These are phyloP conservation scores for Phymorhynchus buccinoides DNA, from an alignment of 1,140 invertebrate species.

Conservation along the genomic window DNA sequence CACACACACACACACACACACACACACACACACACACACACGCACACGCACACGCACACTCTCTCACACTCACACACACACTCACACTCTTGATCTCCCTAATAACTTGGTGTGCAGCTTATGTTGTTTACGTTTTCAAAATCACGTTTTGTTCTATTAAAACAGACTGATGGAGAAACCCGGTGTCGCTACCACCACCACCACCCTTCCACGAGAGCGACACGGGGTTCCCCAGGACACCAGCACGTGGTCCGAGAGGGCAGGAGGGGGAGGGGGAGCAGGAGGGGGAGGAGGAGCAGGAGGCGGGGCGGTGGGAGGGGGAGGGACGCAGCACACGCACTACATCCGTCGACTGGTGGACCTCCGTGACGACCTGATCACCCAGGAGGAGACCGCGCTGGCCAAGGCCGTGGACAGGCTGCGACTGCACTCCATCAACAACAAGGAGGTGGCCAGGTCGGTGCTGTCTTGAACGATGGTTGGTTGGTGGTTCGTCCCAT, in stretches of 20 bases:
- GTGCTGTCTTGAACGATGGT: no score
- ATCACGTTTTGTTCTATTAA: neutral
- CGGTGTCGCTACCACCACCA: constrained; percentile 20
- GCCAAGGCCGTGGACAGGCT: constrained; percentile 64
- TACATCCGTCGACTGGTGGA: constrained; percentile 63
- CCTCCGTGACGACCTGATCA: constrained; percentile 61
- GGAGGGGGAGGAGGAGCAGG: constrained; percentile 30
- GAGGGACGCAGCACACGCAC: constrained; percentile 57
- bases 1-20: no score
- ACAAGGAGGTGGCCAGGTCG: constrained; percentile 33
- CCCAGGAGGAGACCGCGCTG: constrained; percentile 63
- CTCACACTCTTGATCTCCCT: no score
- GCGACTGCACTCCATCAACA: constrained; percentile 49
- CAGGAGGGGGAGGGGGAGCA: no score
- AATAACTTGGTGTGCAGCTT: no score
- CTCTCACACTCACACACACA: no score
- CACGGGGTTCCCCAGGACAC: constrained; percentile 13
- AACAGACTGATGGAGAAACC: constrained; percentile 62
- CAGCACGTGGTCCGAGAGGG: neutral
- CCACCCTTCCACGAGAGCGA: neutral
- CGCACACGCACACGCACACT: no score
- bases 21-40: no score
- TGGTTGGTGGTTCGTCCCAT: no score
- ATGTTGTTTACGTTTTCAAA: no score
- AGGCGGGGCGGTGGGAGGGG: constrained; percentile 39